Base-by-base conservation (phyloP, 2,888 invertebrate genomes). In the Parascotia fuliginaria region DNA sequence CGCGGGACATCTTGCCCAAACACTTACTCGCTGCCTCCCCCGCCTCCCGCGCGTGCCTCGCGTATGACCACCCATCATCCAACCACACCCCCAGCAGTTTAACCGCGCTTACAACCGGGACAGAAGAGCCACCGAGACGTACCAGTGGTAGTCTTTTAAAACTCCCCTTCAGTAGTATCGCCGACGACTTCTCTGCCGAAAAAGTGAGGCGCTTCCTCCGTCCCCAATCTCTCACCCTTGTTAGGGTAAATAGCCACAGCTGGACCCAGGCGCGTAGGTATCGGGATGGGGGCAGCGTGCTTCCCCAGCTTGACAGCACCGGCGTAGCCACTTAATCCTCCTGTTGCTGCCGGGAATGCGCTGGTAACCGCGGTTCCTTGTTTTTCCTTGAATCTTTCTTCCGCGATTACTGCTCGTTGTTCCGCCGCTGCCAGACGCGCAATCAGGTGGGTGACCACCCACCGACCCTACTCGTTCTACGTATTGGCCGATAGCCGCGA, bases 131-230 rank as follows among this genome's bases (percentile, higher is more conserved):
- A n/a, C n/a, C n/a, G n/a, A n/a, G n/a, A n/a, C n/a, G n/a, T n/a
- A n/a, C n/a, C n/a, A n/a, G n/a, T n/a, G n/a, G n/a, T n/a, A n/a
- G n/a, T n/a, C n/a, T n/a, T n/a, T n/a, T n/a, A n/a, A n/a, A n/a
- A n/a, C n/a, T n/a, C n/a, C 42, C 65, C 34, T 49, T 67, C 0
- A 60, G 1, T 0, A 64, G 64, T 44, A 71, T 44, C 0, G 55
- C 53, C 0, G 1, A n/a, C 1, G 66, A 60, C 42, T 72, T 76
- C 0, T 9, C 24, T 0, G 65, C 34, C 0, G 70, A 61, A 24
- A 76, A 74, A 0, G 9, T 15, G 4, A 73, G 44, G 0, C 65
- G 62, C 41, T 24, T 24, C 24, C 24, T 6, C 6, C 7, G 6
- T 9, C 24, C 24, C 24, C 24, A 24, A 6, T 24, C 24, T 1